Evolutionary conservation across 2,888 invertebrate species (phyloP).

Genomic region (Synanthedon myopaeformis): DNA sequence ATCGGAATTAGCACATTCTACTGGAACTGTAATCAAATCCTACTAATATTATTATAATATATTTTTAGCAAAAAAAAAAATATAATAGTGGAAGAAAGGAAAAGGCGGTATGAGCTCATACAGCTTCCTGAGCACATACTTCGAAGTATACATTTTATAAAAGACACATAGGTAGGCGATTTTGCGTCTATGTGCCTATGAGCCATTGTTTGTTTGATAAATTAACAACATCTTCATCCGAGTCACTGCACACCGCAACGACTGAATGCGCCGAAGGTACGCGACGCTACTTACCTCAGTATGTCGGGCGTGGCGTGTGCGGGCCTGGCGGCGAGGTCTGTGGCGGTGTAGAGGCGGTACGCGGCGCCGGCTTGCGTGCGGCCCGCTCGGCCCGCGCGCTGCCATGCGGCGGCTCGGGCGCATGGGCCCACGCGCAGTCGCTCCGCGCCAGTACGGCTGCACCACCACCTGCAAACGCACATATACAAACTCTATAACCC

Average conservation of each 20-base stretch:
- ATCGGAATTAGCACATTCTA: too few relatives aligned
- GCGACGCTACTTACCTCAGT: too few relatives aligned
- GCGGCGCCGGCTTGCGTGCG: constrained; percentile 87
- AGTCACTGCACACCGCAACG: constrained; percentile 9
- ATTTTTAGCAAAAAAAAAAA: too few relatives aligned
- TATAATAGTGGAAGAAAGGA: too few relatives aligned
- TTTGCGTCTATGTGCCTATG: too few relatives aligned
- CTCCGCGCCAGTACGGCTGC: constrained; percentile 85
- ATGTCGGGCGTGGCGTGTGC: constrained; percentile 89
- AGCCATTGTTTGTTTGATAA: background rate
- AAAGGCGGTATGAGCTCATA: too few relatives aligned
- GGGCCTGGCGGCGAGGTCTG: constrained; percentile 79
- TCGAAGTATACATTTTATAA: too few relatives aligned
- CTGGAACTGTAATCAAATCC: too few relatives aligned
- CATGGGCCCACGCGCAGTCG: constrained; percentile 82
- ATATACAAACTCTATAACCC: background rate
- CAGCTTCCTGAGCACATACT: too few relatives aligned
- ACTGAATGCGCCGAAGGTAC: too few relatives aligned
- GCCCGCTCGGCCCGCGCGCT: constrained; percentile 92
- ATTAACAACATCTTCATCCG: background rate
- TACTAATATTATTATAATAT: too few relatives aligned
- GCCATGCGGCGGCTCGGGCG: constrained; percentile 94
- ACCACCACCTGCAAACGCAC: constrained; percentile 72
- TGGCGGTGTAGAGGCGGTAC: constrained; percentile 87
- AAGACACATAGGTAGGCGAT: too few relatives aligned